Base-by-base conservation (phyloP, 2,797 vertebrate genomes). In the Pangasius sanitwongsei region DNA sequence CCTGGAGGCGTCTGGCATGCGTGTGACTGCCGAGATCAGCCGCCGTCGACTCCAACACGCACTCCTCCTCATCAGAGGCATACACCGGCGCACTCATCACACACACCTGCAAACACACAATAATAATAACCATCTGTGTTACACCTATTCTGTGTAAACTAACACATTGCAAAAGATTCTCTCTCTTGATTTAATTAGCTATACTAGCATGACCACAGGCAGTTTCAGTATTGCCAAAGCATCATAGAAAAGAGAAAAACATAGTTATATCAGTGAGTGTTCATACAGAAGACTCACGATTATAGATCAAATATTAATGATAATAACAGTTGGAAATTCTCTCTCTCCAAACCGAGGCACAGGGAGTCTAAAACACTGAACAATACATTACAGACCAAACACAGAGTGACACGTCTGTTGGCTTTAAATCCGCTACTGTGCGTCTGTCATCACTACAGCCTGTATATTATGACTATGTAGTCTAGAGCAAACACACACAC, bases 31-130 rank as follows among this genome's bases (percentile, higher is more conserved):
- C 23, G 2, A 81, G 75, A 53, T 87, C 86, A 25, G 86, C 61
- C 4, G 86, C 86, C 3, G 86, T 80, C 0, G 86, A 87, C 75
- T 87, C 86, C 86, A 87, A 57, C 59, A 87, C 86, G 80, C 67
- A 48, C 28, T 72, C 74, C 50, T 61, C 55, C 77, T 85, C 77
- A 53, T 87, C 75, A 4, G 86, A 65, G 20, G 20, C 44, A 28
- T 78, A 87, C 61, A 80, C 59, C 6, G 75, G 59, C 0, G 44
- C 75, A 67, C 86, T 87, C 86, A 87, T 87, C 86, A 55, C 86
- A 53, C 85, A 31, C 61, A 34, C 57, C 53, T 50, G 44, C 44
- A 87, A 61, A 65, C 74, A 77, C 72, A 78, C 28, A 84, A 18
- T 20, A n/a, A 50, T 41, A 41, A 59, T 65, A 65, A 67, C 1